These are phyloP conservation scores for Acipenser transmontanus DNA, from an alignment of 2,797 vertebrate genomes.

Conservation along the genomic window DNA sequence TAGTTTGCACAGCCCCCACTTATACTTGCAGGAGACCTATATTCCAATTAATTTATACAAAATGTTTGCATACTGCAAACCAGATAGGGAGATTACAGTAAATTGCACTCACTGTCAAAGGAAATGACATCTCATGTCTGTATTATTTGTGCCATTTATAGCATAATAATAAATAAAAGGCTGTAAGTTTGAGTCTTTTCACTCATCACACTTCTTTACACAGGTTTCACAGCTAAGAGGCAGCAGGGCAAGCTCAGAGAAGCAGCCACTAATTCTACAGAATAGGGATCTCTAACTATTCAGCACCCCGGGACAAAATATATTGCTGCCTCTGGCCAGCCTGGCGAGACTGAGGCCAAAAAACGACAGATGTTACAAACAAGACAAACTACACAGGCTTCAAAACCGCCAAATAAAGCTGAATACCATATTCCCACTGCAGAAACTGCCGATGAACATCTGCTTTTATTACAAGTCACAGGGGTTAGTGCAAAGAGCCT, in stretches of 20 bases:
- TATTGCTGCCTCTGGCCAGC: background rate
- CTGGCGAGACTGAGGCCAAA: background rate
- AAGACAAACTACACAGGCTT: background rate
- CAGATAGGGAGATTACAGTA: background rate
- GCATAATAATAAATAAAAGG: background rate
- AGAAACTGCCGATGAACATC: background rate
- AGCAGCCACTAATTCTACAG: too few relatives aligned
- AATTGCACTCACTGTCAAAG: background rate
- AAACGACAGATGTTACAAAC: background rate
- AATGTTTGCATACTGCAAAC: too few relatives aligned
- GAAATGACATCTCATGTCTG: background rate
- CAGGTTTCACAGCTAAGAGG: background rate
- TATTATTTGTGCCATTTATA: background rate
- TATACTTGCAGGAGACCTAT: too few relatives aligned
- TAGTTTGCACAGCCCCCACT: too few relatives aligned
- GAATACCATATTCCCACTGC: background rate
- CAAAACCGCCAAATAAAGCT: background rate
- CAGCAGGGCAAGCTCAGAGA: background rate
- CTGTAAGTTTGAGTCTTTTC: background rate
- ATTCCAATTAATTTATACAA: too few relatives aligned
- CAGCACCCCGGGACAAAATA: background rate
- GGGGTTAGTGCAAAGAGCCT: background rate
- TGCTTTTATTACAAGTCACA: background rate
- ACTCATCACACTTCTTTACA: background rate
- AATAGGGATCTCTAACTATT: background rate